Percentiles rank a stretch among this genome's conserved stretches.
phyloP scores from a whole-genome alignment of 2,113 vertebrate genomes.

The Pygoscelis antarcticus region DNA sequence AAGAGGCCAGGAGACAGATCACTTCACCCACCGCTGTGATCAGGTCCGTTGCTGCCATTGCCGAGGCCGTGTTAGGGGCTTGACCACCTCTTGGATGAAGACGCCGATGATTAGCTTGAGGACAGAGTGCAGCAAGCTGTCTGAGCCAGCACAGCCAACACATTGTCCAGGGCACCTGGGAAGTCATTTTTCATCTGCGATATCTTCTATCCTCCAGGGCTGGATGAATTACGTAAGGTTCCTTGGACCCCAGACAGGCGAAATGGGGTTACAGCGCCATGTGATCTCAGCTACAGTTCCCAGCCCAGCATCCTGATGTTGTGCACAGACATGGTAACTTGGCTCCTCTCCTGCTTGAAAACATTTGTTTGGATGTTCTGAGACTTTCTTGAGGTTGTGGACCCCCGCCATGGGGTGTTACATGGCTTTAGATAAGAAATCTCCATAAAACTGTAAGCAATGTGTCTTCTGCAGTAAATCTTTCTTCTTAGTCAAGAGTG shows the following conservation, averaged over 20 bases:
- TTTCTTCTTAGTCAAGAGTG: conserved; percentile 10
- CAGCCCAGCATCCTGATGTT: neutral
- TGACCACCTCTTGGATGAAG: neutral
- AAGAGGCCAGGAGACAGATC: neutral
- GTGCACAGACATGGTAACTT: conserved; percentile 26
- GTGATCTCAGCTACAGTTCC: conserved; percentile 19
- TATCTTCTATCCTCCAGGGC: neutral
- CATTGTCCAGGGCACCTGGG: conserved; percentile 26
- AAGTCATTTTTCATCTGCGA: neutral
- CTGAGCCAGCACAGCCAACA: neutral
- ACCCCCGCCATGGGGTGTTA: conserved; percentile 48
- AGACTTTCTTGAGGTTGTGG: conserved; percentile 4
- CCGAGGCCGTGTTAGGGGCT: neutral
- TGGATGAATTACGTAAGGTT: conserved; percentile 4
- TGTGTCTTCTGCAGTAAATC: conserved; percentile 61
- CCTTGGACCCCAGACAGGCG: neutral
- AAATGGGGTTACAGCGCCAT: neutral
- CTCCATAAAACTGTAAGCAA: conserved; percentile 58
- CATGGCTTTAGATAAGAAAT: conserved; percentile 69
- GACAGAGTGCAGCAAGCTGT: neutral
- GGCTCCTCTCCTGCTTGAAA: conserved; percentile 10
- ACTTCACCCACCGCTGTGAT: neutral
- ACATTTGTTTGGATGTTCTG: conserved; percentile 42
- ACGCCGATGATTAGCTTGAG: neutral
- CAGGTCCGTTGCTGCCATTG: neutral